Base-by-base conservation (phyloP, 2,797 vertebrate genomes). In the Hybognathus amarus region DNA sequence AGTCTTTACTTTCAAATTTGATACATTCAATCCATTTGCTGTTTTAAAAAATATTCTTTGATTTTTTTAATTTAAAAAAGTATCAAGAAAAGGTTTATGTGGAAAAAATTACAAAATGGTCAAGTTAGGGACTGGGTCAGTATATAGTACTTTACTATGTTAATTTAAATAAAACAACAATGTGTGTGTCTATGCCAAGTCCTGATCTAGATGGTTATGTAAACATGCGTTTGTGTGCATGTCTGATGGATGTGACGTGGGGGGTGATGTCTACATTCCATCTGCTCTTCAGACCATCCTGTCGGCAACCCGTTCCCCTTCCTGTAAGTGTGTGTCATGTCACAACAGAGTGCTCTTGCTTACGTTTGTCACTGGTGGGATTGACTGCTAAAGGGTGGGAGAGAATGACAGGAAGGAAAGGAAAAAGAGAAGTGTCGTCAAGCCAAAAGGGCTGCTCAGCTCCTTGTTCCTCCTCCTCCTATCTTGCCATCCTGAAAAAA, bases 361-460 rank as follows among this genome's bases (percentile, higher is more conserved):
- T 10, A 12, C 81, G 61, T 59, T 75, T 86, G 59, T 77, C 70
- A 87, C 89, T 87, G 90, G 83, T 91, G 88, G 81, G 61, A 77
- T 85, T 83, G 80, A 88, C 52, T 54, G 30, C 13, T 69, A 15
- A 70, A 80, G 40, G 45, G 70, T 69, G 33, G 13, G 24, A 70
- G 36, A 70, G 81, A 86, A 74, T 79, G 70, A 79, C n/a, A 76
- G 69, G 71, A 79, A 83, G 76, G 66, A 77, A 82, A 64, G 24
- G 73, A 71, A 59, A 85, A 69, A 30, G 71, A 70, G 79, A 74
- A 79, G 78, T 75, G 50, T 70, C 18, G 4, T 76, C 50, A 17
- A 15, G 59, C 50, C 27, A 20, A 33, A 50, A 66, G 20, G 22
- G 12, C 52, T 54, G 42, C 50, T 85, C 15, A 13, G 61, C 56